These are phyloP conservation scores for Melieria crassipennis DNA, from an alignment of 2,888 invertebrate genomes.

Conservation along the genomic window DNA sequence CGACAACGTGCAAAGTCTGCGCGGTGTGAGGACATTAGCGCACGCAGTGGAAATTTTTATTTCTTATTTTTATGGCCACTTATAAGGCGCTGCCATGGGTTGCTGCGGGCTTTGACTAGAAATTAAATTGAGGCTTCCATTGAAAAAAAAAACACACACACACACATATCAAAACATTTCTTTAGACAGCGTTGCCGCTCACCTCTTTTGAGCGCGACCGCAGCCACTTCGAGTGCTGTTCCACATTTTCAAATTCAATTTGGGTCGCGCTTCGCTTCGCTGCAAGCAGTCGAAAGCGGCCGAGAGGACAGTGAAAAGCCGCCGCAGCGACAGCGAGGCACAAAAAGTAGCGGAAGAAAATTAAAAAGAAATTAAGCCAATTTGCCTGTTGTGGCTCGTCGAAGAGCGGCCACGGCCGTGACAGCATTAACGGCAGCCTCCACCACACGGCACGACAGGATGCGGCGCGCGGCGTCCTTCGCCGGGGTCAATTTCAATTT, in stretches of 20 bases:
- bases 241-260: slow-evolving; percentile 59
- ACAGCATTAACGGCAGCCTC: slow-evolving; percentile 12
- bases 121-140: slow-evolving; percentile 35
- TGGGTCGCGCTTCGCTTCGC: slow-evolving; percentile 13
- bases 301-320: slow-evolving; percentile 3
- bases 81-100: slow-evolving; percentile 23
- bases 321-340: background rate
- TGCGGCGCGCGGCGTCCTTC: background rate
- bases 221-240: slow-evolving; percentile 20
- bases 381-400: slow-evolving; percentile 47
- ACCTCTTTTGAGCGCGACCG: slow-evolving; percentile 41
- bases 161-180: background rate
- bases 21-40: slow-evolving; percentile 32
- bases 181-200: slow-evolving; percentile 31
- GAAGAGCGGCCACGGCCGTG: background rate
- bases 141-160: background rate
- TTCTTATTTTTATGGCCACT: slow-evolving; percentile 41
- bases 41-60: slow-evolving; percentile 35
- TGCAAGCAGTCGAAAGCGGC: slow-evolving; percentile 34
- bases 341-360: slow-evolving; percentile 55
- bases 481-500: slow-evolving; percentile 53
- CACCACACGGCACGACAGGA: background rate
- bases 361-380: slow-evolving; percentile 65
- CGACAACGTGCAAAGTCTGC: background rate
- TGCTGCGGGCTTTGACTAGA: slow-evolving; percentile 8